Base-by-base conservation (phyloP, 2,888 invertebrate species). In the Brassicogethes aeneus region DNA sequence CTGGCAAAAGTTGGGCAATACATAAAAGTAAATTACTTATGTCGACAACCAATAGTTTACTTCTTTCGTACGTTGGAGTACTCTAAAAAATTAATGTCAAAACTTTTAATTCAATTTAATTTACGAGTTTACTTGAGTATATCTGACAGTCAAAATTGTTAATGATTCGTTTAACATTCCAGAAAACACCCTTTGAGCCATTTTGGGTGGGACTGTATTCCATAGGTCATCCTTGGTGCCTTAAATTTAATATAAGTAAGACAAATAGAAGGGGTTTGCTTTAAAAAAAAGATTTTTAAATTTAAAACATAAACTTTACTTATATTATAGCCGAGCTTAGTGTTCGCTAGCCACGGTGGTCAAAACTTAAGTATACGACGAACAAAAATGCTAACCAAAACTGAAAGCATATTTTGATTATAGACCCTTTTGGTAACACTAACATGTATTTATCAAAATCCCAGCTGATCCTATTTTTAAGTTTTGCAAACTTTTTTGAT, bases 161-260 rank as follows among this genome's bases (percentile, higher is more conserved):
- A 90, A 69, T 0, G 88, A 87, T 65, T 90, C 89, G 56, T 89
- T 89, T 1, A 90, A 68, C 82, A 89, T 87, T 2, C 88, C 89
- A 2, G 85, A 80, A 55, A 87, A 85, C 37, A 90, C 82, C 50
- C 88, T 74, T 59, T 88, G 87, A 0, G 89, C 88, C 81, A 88
- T 87, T 63, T 85, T 81, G 0, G 89, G 89, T 0, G 90, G 88
- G n/a, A 89, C 86, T 0, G 86, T 86, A 54, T 81, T 84, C 89
- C 89, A 90, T 30, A 90, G 70, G 66, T 89, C 87, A 52, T 84
- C 77, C 57, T 77, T 79, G 29, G 85, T 85, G 2, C 87, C 88
- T 80, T 23, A 23, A 32, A 32, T 3, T 23, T 23, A 23, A 23
- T 23, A 42, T 3, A 10, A 32, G 34, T 5, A 15, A 15, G n/a